Percentiles rank a stretch among this genome's conserved stretches.
phyloP scores from a whole-genome alignment of 2,797 vertebrate species.

The Acipenser transmontanus region DNA sequence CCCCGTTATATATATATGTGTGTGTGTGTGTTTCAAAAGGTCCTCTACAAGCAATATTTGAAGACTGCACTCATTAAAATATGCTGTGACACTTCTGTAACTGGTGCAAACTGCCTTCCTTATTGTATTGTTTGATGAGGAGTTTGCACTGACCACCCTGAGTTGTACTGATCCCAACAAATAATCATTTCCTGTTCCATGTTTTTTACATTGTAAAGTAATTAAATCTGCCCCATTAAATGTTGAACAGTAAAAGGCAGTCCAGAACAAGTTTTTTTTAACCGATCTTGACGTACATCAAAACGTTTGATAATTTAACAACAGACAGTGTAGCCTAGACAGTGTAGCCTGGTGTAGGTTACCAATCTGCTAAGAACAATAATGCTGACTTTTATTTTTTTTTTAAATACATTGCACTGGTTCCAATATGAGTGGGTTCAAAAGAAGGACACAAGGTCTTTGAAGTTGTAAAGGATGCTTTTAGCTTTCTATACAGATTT shows the following conservation, averaged over 20 bases:
- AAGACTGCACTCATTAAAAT: too few relatives aligned
- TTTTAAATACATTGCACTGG: constrained; percentile 24
- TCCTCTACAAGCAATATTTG: too few relatives aligned
- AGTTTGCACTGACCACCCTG: neutral
- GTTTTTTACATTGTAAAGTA: neutral
- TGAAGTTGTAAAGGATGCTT: constrained; percentile 40
- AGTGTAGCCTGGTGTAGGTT: neutral
- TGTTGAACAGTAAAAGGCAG: neutral
- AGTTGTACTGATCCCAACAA: neutral
- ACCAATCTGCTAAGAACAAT: constrained; percentile 25
- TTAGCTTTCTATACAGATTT: constrained; percentile 39
- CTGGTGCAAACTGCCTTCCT: too few relatives aligned
- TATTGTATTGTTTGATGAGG: neutral
- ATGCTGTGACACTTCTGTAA: too few relatives aligned
- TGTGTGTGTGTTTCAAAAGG: too few relatives aligned
- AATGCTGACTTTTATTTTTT: constrained; percentile 22
- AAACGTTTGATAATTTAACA: constrained; percentile 3
- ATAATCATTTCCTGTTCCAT: constrained; percentile 8
- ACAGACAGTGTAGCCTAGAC: constrained; percentile 1
- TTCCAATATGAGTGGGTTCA: constrained; percentile 38
- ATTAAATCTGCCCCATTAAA: constrained; percentile 7
- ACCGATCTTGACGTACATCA: constrained; percentile 3
- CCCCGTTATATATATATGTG: too few relatives aligned
- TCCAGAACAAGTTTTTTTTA: neutral
- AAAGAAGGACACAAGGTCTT: constrained; percentile 44